A percentile compares a stretch with the other conserved stretches of the same genome.
phyloP scores from a whole-genome alignment of 2,797 vertebrate genomes.

The Phoeniculus purpureus region DNA sequence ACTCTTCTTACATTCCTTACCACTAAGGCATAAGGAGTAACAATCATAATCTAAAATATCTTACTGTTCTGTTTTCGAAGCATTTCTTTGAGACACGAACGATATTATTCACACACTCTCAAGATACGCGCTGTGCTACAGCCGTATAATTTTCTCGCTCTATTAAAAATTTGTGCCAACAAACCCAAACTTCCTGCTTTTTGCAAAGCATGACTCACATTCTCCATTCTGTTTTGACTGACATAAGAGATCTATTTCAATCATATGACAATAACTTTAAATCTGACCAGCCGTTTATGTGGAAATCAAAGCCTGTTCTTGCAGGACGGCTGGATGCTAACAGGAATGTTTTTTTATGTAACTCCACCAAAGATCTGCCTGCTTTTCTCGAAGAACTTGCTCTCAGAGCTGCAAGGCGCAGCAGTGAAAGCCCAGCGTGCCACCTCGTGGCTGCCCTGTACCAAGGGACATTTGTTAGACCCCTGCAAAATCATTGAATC shows the following conservation, averaged over 20 bases:
- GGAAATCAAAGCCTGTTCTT: constrained; percentile 58
- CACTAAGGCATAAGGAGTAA: neutral
- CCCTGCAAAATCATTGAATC: neutral
- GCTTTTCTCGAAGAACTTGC: neutral
- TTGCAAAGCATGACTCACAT: constrained; percentile 57
- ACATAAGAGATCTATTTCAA: constrained; percentile 66
- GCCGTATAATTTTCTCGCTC: constrained; percentile 4
- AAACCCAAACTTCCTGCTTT: constrained; percentile 53
- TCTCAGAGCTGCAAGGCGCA: neutral
- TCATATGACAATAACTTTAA: constrained; percentile 53
- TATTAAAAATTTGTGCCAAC: constrained; percentile 34
- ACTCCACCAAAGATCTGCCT: neutral
- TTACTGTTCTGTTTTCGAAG: neutral
- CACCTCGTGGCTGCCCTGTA: constrained; percentile 62
- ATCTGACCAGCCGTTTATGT: constrained; percentile 43
- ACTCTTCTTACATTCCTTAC: neutral
- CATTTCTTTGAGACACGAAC: neutral
- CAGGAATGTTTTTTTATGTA: neutral
- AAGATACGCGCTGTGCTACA: neutral
- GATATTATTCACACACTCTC: neutral
- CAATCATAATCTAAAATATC: neutral
- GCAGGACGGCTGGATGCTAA: neutral
- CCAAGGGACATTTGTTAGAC: neutral
- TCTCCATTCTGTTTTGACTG: constrained; percentile 46
- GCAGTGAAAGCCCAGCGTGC: constrained; percentile 14